These are phyloP conservation scores for Mythimna albipuncta DNA, from an alignment of 2,888 invertebrate genomes.

Conservation along the genomic window DNA sequence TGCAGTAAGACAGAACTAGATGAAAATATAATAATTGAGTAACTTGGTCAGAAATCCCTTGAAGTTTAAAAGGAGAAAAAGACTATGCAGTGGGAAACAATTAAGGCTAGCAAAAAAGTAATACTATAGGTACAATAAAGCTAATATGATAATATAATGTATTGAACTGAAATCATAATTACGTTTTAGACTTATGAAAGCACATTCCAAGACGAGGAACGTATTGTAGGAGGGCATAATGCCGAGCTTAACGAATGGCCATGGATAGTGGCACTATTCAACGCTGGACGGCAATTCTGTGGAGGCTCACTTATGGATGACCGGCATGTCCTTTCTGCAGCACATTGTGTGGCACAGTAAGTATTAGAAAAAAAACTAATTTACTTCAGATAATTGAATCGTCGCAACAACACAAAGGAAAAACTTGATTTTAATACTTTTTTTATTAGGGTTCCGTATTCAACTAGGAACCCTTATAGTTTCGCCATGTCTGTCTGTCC, in stretches of 20 bases:
- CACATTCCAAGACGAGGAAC: constrained; percentile 92
- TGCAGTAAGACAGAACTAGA: too few relatives aligned
- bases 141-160: too few relatives aligned
- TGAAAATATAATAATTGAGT: neutral
- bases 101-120: neutral
- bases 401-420: neutral
- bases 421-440: too few relatives aligned
- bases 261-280: constrained; percentile 96
- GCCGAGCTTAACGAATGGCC: constrained; percentile 96
- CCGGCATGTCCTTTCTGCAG: constrained; percentile 95
- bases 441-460: too few relatives aligned
- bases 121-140: too few relatives aligned
- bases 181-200: constrained; percentile 78
- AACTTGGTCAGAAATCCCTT: neutral
- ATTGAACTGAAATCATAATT: neutral
- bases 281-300: constrained; percentile 96
- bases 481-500: too few relatives aligned
- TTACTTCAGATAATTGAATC: neutral
- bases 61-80: neutral
- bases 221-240: constrained; percentile 96
- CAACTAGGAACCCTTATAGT: too few relatives aligned
- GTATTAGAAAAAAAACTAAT: constrained; percentile 66
- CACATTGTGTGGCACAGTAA: constrained; percentile 97
- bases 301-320: constrained; percentile 96
- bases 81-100: neutral